Percentiles rank a stretch among this genome's conserved stretches.
These are phyloP conservation scores for Meloe dianella DNA, from an alignment of 2,888 invertebrate species.

Conservation along the genomic window DNA sequence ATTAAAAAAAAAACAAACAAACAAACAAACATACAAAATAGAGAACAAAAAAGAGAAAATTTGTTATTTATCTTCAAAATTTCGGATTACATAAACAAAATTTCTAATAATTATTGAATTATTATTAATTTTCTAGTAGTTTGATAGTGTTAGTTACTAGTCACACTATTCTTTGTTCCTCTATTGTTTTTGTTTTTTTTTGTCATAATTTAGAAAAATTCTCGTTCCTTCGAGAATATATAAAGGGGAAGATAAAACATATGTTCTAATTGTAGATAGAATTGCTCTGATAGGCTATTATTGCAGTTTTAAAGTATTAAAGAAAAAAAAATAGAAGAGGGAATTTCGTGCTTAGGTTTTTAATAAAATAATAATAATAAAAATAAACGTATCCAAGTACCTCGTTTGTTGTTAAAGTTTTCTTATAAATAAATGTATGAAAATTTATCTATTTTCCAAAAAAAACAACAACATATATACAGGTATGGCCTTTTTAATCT, in stretches of 20 bases:
- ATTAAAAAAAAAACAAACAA: no score
- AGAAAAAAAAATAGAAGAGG: slow-evolving; percentile 24
- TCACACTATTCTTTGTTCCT: neutral
- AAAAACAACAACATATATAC: no score
- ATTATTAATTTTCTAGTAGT: no score
- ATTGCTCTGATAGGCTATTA: slow-evolving; percentile 7
- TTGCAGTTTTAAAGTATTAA: slow-evolving; percentile 19
- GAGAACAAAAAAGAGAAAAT: no score
- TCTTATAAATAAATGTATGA: neutral
- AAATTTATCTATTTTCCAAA: neutral
- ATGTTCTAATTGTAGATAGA: neutral
- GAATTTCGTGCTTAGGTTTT: slow-evolving; percentile 10
- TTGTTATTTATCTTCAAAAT: no score
- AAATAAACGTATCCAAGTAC: neutral
- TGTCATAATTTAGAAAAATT: neutral
- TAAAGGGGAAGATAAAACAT: neutral
- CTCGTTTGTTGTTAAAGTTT: slow-evolving; percentile 5
- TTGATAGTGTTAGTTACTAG: neutral
- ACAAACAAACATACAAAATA: no score
- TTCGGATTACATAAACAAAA: no score
- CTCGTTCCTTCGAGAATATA: neutral
- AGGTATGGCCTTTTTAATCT: no score
- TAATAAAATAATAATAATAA: no score
- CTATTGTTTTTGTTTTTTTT: neutral
- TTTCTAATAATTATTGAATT: no score